These are phyloP conservation scores for Gila orcuttii DNA, from an alignment of 2,113 vertebrate genomes.

Conservation along the genomic window DNA sequence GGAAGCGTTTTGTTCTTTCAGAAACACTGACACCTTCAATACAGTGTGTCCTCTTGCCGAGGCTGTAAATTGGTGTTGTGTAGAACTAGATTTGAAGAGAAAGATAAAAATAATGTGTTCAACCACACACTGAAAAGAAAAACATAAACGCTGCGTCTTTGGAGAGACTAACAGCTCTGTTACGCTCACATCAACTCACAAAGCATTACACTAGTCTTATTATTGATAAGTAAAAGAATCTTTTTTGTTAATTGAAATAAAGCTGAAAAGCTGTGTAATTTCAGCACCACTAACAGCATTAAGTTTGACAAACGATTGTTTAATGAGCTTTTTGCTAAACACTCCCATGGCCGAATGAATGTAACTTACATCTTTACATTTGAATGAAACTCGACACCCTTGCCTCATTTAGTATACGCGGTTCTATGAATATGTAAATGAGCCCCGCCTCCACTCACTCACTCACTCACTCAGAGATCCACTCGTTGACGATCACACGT, in stretches of 20 bases:
- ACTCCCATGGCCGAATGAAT: too few relatives aligned
- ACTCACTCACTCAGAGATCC: too few relatives aligned
- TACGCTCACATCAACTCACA: background rate
- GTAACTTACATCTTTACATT: too few relatives aligned
- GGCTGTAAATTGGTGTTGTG: slow-evolving; percentile 68
- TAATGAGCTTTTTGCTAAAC: background rate
- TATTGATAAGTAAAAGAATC: background rate
- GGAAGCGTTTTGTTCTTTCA: slow-evolving; percentile 19
- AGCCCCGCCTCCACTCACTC: too few relatives aligned
- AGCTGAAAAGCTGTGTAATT: background rate
- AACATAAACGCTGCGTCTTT: background rate
- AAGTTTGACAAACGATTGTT: background rate
- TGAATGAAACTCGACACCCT: too few relatives aligned
- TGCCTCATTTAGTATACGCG: too few relatives aligned
- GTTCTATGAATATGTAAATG: too few relatives aligned
- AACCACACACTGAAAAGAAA: background rate
- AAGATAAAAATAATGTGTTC: background rate
- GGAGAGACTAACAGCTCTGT: background rate
- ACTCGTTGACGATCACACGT: too few relatives aligned
- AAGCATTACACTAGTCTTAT: background rate
- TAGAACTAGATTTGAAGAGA: slow-evolving; percentile 45
- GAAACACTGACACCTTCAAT: background rate
- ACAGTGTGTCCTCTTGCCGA: slow-evolving; percentile 59
- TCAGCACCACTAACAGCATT: too few relatives aligned
- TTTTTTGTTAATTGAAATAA: background rate